Conservation (phyloP, 2,113 vertebrate genomes). For the Neopipo cinnamomea region DNA sequence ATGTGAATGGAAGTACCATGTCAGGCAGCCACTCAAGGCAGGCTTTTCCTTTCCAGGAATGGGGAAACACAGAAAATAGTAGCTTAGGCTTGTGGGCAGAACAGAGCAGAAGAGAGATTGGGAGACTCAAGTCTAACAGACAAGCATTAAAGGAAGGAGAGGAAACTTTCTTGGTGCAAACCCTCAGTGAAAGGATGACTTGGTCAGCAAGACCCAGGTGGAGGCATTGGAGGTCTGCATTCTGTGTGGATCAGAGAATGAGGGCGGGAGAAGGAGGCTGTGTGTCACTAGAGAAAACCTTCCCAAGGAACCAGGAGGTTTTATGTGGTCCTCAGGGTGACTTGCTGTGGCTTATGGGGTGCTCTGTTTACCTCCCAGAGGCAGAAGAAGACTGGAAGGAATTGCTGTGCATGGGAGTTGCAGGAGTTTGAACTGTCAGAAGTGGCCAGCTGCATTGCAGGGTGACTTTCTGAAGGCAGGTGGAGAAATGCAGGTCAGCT, state of each 20-base stretch:
- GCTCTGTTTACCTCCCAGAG: neutral
- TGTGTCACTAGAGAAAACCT: neutral
- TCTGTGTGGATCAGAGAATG: neutral
- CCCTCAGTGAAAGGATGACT: neutral
- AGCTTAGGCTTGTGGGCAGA: neutral
- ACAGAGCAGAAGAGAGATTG: neutral
- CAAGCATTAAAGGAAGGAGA: neutral
- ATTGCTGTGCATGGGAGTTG: neutral
- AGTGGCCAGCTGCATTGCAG: neutral
- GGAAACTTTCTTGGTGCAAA: neutral
- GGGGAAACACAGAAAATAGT: neutral
- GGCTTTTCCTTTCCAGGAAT: neutral
- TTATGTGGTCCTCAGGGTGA: no score
- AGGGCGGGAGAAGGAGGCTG: neutral
- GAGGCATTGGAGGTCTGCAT: neutral
- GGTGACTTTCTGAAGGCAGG: neutral
- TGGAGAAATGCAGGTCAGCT: neutral
- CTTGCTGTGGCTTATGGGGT: neutral
- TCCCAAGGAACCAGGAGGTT: neutral
- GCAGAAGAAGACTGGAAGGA: neutral
- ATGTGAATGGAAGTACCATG: neutral
- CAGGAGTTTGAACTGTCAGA: neutral
- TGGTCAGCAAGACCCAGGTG: neutral
- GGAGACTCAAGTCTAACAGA: neutral
- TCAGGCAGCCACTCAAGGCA: neutral